Evolutionary conservation across 2,888 invertebrate genomes (phyloP), one percentile per base, ranked within the genome.

Genomic region (Coleophora deauratella): DNA sequence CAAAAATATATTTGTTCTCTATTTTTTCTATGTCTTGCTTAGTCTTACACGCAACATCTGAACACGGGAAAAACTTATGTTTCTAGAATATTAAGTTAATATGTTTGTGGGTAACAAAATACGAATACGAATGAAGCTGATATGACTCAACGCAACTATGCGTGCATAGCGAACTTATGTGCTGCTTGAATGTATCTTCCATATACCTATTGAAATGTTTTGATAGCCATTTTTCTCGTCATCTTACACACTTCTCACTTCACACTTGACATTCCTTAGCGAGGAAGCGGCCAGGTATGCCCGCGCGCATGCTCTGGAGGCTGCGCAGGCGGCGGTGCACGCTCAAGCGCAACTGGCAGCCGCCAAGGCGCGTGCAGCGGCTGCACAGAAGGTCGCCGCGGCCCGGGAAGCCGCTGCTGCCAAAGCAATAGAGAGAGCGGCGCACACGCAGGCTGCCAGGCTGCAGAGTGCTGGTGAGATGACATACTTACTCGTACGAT

Each of bases 341-440:
- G 89, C 92, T 2, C 92, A 93, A 46, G 91, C 91, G 44, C 87
- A 90, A 55, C 74, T 93, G 6, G 92, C 91, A 0, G 88, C 90
- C 0, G 88, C 92, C 0, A 91, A 92, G 59, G 88, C 90, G 0
- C 87, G 91, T 0, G 93, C 91, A 0, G 90, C 92, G 0, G 90
- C 91, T 27, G 91, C 91, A 2, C 93, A 93, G 62, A 87, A 90
- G 51, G 88, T 91, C 3, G 92, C 93, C 0, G 90, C 93, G 0
- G 89, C 90, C 0, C 88, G 91, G 39, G 93, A 93, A 62, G 88
- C 91, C 0, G 91, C 91, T 8, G 93, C 93, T 0, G 93, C 93
- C 0, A 87, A 88, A 7, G 90, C 92, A 0, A 89, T 93, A 45
- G 91, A 92, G 44, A 87, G 89, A 32, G 90, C 90, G 11, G 93